Evolutionary conservation across 2,888 invertebrate species (phyloP), one percentile per base, ranked within the genome.

Genomic region (Polymixis lichenea): DNA sequence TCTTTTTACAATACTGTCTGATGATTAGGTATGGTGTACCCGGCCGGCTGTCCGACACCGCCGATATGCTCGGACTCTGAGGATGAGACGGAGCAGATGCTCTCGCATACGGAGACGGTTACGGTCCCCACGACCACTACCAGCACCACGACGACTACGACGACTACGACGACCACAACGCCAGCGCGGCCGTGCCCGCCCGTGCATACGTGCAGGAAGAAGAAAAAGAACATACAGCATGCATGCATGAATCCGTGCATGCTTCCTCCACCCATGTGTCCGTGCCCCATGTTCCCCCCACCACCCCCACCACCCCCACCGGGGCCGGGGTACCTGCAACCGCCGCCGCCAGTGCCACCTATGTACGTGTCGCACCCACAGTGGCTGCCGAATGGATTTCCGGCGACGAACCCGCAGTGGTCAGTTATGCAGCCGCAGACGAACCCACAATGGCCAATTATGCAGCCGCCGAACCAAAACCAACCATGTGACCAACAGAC

Each of bases 51-150:
- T 61, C 92, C 91, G 0, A 86, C 88, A 11, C 90, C 92, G 11
- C 91, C 91, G 4, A 74, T 84, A 5, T 93, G 93, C 78, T 86
- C 88, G 8, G 89, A 89, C 22, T 67, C 86, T 3, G 90, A 91
- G 43, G 86, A 87, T 6, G 69, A 74, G 0, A 6, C 43, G 1
- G 74, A 38, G 2, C 8, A 3, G 13, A 2, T 0, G n/a, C 32
- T 38, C n/a, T 7, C 4, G 6, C 0, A 15, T 0, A 1, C 9
- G 1, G 0, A 13, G 15, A 0, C 3, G 1, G 1, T 9, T 5
- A n/a, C 8, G n/a, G 0, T 5, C n/a, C n/a, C n/a, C n/a, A n/a
- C n/a, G n/a, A n/a, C n/a, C n/a, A 5, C 0, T 0, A 86, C 85
- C 0, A 85, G 86, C 0, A 78, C 82, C 0, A 85, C 84, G 4